phyloP scores from a whole-genome alignment of 2,797 vertebrate genomes.

The Heteromormyrus szaboi region DNA sequence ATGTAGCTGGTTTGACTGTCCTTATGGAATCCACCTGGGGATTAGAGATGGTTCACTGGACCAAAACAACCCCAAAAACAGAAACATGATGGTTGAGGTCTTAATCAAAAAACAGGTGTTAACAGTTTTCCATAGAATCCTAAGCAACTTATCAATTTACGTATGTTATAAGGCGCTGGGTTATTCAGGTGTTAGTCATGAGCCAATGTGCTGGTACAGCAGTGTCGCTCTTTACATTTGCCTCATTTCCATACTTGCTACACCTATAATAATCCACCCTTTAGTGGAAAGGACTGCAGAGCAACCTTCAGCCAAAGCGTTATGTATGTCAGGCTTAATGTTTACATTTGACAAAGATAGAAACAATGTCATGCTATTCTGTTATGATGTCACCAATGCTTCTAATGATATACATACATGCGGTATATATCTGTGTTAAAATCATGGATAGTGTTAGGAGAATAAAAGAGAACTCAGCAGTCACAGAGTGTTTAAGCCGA shows the following conservation, averaged over 20 bases:
- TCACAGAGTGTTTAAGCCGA: background rate
- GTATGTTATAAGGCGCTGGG: background rate
- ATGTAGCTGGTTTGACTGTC: background rate
- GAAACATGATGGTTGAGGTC: background rate
- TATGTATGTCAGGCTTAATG: background rate
- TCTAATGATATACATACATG: background rate
- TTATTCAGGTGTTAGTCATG: background rate
- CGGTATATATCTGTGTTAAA: background rate
- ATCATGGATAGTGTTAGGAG: background rate
- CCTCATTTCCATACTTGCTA: background rate
- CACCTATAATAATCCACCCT: background rate
- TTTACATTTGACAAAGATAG: background rate
- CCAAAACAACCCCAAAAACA: background rate
- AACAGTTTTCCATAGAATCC: background rate
- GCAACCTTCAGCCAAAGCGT: background rate
- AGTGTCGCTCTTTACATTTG: background rate
- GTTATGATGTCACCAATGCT: background rate
- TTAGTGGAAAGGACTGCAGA: background rate
- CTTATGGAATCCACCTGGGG: background rate
- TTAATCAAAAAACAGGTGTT: background rate
- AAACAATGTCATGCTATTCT: background rate
- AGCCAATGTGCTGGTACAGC: background rate
- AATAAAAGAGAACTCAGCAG: background rate
- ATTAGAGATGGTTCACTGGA: background rate
- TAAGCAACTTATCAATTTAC: background rate